Evolutionary conservation across 23 tunicate genomes (phyloP).

Genomic region (Halocynthia aurantium): DNA sequence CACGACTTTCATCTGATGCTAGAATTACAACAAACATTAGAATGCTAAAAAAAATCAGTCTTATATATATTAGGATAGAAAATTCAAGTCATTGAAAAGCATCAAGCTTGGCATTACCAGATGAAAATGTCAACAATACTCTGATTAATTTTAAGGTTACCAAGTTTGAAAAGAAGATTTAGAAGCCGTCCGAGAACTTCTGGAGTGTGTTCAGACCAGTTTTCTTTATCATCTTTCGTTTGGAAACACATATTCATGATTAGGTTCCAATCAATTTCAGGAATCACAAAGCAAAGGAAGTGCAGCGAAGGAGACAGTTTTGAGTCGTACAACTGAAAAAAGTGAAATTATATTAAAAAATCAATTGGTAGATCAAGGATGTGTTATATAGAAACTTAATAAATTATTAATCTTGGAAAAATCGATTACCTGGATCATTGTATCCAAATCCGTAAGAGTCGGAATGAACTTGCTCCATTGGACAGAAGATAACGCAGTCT

Average conservation of each 20-base stretch:
- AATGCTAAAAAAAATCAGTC: no score
- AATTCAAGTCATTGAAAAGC: no score
- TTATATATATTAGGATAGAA: no score
- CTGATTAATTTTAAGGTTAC: background rate
- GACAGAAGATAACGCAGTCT: slow-evolving; percentile 19
- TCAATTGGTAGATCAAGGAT: no score
- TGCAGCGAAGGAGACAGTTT: slow-evolving; percentile 9
- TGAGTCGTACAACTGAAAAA: slow-evolving; percentile 41
- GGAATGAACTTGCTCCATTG: slow-evolving; percentile 68
- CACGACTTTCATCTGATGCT: slow-evolving; percentile 11
- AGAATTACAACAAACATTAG: background rate
- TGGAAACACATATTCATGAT: slow-evolving; percentile 47
- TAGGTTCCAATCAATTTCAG: slow-evolving; percentile 40
- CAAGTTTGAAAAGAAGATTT: slow-evolving; percentile 35
- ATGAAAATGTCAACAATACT: no score
- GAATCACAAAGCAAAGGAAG: slow-evolving; percentile 51
- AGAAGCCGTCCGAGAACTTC: slow-evolving; percentile 50
- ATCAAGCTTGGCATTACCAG: no score
- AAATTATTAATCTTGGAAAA: background rate
- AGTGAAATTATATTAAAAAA: background rate
- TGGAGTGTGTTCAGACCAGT: slow-evolving; percentile 35
- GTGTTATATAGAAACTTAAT: no score
- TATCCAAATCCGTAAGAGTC: slow-evolving; percentile 31
- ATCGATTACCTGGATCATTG: slow-evolving; percentile 61
- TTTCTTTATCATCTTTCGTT: background rate